A percentile compares a stretch with the other conserved stretches of the same genome.
These are phyloP conservation scores for Cryptomyrus ogoouensis DNA, from an alignment of 2,113 vertebrate genomes.

Conservation along the genomic window DNA sequence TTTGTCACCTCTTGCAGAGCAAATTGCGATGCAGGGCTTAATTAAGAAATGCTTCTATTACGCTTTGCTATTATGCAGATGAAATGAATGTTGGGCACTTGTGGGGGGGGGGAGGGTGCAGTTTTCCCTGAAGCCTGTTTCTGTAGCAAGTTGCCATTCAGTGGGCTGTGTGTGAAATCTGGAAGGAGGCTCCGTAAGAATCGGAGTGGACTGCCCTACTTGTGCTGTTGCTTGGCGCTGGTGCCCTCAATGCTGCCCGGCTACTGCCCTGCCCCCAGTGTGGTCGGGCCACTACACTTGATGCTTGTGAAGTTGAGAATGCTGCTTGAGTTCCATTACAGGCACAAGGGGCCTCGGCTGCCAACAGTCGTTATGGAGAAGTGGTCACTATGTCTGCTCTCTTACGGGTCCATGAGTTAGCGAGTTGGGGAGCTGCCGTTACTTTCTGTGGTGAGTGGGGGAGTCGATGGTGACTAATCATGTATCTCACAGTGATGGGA, in stretches of 20 bases:
- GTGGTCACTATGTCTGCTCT: background rate
- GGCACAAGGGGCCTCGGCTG: background rate
- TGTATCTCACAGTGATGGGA: background rate
- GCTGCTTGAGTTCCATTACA: constrained; percentile 6
- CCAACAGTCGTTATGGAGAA: background rate
- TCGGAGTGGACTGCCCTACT: background rate
- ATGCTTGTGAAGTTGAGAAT: constrained; percentile 13
- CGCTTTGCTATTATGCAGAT: constrained; percentile 50
- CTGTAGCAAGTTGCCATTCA: constrained; percentile 16
- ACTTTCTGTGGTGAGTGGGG: background rate
- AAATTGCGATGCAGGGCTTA: constrained; percentile 46
- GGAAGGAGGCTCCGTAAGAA: background rate
- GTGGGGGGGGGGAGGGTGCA: constrained; percentile 21
- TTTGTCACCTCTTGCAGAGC: constrained; percentile 42
- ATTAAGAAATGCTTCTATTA: constrained; percentile 48
- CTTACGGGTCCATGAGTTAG: background rate
- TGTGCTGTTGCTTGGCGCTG: background rate
- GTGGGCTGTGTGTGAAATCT: background rate
- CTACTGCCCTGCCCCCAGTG: background rate
- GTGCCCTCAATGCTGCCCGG: background rate
- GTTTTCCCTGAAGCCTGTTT: constrained; percentile 37
- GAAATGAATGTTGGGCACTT: constrained; percentile 31
- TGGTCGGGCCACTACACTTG: background rate
- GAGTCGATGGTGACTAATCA: background rate
- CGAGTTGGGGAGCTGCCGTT: background rate